phyloP scores from a whole-genome alignment of 2,888 invertebrate genomes.

The Hedychridium roseum region DNA sequence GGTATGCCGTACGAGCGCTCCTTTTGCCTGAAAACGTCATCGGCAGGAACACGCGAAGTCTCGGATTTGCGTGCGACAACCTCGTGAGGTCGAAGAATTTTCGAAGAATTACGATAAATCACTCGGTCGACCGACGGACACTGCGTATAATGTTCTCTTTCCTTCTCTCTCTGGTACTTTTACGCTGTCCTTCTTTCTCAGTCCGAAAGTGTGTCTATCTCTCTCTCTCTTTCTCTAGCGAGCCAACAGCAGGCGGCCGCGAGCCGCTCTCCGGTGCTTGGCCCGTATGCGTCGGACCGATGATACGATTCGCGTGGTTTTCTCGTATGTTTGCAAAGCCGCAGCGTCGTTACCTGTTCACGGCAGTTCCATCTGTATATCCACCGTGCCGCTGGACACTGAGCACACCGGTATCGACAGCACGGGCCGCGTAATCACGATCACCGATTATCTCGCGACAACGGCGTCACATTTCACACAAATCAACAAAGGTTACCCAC shows the following conservation, averaged over 20 bases:
- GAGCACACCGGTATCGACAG: constrained; percentile 29
- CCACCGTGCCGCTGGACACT: constrained; percentile 22
- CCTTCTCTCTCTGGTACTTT: constrained; percentile 11
- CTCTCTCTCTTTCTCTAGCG: constrained; percentile 13
- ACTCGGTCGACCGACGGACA: too few species aligned
- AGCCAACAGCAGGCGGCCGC: constrained; percentile 20
- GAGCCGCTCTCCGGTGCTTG: too few species aligned
- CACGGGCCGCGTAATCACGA: constrained; percentile 47
- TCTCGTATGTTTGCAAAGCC: constrained; percentile 15
- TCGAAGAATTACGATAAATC: too few species aligned
- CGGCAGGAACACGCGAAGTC: too few species aligned
- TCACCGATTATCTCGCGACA: constrained; percentile 50
- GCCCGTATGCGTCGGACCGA: constrained; percentile 33
- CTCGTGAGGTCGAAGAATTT: too few species aligned
- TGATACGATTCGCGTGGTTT: constrained; percentile 35
- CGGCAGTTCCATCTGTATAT: constrained; percentile 30
- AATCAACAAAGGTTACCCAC: constrained; percentile 65
- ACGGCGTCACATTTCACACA: constrained; percentile 62
- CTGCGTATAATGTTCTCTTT: constrained; percentile 15
- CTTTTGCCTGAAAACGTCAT: too few species aligned
- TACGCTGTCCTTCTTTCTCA: too few species aligned
- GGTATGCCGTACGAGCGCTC: too few species aligned
- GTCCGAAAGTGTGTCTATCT: too few species aligned
- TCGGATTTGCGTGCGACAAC: too few species aligned
- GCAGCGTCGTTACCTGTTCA: constrained; percentile 30